Percentiles rank a stretch among this genome's conserved stretches.
These are phyloP conservation scores for Cerastis rubricosa DNA, from an alignment of 2,888 invertebrate genomes.

Conservation along the genomic window DNA sequence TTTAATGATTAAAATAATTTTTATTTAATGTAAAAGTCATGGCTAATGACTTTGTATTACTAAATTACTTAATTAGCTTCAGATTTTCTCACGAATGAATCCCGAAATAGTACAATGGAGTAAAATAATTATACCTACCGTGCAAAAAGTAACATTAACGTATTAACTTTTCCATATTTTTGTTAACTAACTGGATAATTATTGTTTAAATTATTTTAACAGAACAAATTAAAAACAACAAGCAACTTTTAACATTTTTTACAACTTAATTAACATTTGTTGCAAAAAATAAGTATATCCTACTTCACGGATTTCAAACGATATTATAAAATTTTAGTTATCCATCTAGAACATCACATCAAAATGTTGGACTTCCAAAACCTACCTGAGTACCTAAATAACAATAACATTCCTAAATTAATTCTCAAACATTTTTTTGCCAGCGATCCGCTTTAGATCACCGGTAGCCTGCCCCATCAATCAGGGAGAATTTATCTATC, in stretches of 20 bases:
- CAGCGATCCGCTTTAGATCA: neutral
- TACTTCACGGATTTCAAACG: neutral
- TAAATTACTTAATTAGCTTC: neutral
- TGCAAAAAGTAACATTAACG: constrained; percentile 30
- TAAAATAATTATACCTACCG: constrained; percentile 20
- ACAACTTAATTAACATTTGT: neutral
- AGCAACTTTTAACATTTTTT: constrained; percentile 21
- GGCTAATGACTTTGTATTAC: constrained; percentile 17
- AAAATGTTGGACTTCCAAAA: neutral
- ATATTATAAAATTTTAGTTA: neutral
- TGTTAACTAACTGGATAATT: constrained; percentile 16
- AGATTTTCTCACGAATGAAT: constrained; percentile 34
- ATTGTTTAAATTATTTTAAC: neutral
- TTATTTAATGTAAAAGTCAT: no score
- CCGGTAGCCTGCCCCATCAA: constrained; percentile 30
- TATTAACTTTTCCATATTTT: constrained; percentile 25
- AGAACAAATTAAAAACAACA: neutral
- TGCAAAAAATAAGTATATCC: neutral
- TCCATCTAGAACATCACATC: neutral
- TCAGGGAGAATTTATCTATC: constrained; percentile 54
- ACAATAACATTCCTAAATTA: constrained; percentile 4
- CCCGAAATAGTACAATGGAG: constrained; percentile 33
- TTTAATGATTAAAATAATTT: no score
- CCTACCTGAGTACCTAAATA: constrained; percentile 16
- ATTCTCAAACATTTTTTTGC: constrained; percentile 12